Conservation (phyloP, 2,888 invertebrate genomes). For the Troides aeacus region DNA sequence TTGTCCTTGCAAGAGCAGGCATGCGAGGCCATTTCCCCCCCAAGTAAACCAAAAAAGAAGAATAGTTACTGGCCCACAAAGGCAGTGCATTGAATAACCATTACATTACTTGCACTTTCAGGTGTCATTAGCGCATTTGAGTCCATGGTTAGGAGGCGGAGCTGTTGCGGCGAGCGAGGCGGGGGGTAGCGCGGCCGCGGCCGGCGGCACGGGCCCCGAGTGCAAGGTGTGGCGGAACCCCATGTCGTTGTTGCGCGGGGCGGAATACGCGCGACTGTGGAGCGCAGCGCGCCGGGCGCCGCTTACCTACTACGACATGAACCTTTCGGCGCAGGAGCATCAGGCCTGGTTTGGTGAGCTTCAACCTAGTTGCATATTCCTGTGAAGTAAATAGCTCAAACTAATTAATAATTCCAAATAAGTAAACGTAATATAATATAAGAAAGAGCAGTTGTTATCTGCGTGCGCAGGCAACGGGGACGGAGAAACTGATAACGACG, state of each 20-base stretch:
- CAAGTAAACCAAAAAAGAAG: too few species aligned
- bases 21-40: too few species aligned
- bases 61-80: too few species aligned
- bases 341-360: slow-evolving; percentile 53
- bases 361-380: neutral
- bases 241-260: slow-evolving; percentile 95
- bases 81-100: neutral
- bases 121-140: slow-evolving; percentile 95
- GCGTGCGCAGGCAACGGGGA: slow-evolving; percentile 19
- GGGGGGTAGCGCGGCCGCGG: slow-evolving; percentile 91
- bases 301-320: slow-evolving; percentile 99
- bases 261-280: slow-evolving; percentile 97
- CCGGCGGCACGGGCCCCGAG: slow-evolving; percentile 92
- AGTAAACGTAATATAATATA: too few species aligned
- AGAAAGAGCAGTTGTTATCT: too few species aligned
- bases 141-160: slow-evolving; percentile 93
- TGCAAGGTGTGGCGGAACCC: slow-evolving; percentile 97
- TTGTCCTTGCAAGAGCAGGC: too few species aligned
- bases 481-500: slow-evolving; percentile 16
- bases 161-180: slow-evolving; percentile 91
- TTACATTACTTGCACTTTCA: slow-evolving; percentile 8
- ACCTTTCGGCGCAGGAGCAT: slow-evolving; percentile 98
- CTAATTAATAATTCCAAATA: too few species aligned
- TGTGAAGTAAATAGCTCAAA: too few species aligned
- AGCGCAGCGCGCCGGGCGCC: slow-evolving; percentile 96